phyloP scores from a whole-genome alignment of 2,888 invertebrate genomes.

The Ochropacha duplaris region DNA sequence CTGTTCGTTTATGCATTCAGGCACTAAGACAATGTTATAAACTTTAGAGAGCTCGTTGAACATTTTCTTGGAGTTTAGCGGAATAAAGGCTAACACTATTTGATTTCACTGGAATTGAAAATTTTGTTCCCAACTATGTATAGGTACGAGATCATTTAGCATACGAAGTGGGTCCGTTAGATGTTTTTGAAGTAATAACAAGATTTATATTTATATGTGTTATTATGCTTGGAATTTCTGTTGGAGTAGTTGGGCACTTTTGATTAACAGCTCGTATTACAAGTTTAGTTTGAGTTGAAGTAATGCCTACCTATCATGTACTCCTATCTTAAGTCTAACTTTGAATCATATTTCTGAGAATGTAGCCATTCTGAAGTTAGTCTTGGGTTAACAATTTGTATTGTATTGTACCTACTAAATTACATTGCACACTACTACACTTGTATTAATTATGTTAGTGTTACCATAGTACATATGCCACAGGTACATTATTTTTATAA shows the following conservation, averaged over 20 bases:
- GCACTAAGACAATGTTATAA: conserved; percentile 57
- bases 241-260: not conserved
- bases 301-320: not conserved
- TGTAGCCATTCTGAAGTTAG: not conserved
- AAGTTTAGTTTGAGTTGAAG: not conserved
- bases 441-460: no score
- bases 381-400: not conserved
- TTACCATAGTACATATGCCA: no score
- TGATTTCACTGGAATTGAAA: conserved; percentile 59
- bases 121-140: conserved; percentile 37
- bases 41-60: conserved; percentile 47
- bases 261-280: not conserved
- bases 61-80: conserved; percentile 50
- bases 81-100: conserved; percentile 51
- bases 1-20: conserved; percentile 60
- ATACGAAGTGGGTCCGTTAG: conserved; percentile 17
- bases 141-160: conserved; percentile 17
- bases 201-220: not conserved
- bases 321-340: no score
- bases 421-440: no score
- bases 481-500: no score
- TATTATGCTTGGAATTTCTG: not conserved
- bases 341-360: not conserved
- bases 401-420: no score
- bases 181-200: conserved; percentile 8